Evolutionary conservation across 2,888 invertebrate species (phyloP), one percentile per base, ranked within the genome.

Genomic region (Argyresthia goedartella): DNA sequence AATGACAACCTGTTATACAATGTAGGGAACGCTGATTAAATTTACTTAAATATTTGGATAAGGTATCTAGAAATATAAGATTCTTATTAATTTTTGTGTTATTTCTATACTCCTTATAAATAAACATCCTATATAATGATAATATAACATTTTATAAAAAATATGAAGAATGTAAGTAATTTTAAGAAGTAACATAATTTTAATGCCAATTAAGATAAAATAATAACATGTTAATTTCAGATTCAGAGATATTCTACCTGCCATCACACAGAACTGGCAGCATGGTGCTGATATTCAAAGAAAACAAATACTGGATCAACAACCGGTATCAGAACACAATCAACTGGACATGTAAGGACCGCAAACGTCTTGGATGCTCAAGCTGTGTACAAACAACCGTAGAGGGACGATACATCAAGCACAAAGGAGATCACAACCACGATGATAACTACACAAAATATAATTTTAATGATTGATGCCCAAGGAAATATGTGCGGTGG

Each of bases 241-340:
- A 25, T 25, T 25, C 81, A 86, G 86, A 68, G 48, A 84, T 85
- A 56, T 86, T 80, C 63, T 86, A 85, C 59, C 71, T 86, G 1
- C 86, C 86, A 0, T 86, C 86, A 0, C 82, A 84, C 56, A 80
- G 86, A n/a, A 76, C 79, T 0, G 86, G 86, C 42, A 86, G 85
- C 57, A 86, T 85, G 84, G 85, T 86, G 41, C 65, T 86, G 51
- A 86, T 86, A 60, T 86, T 74, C 65, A 80, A 84, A 54, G 85
- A 86, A 59, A 86, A 86, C 66, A 86, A 86, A 59, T 86, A 79
- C 55, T 86, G 86, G 86, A 82, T 86, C 59, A 86, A 86, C 63
- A 86, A 86, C 52, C 69, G 85, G 9, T 86, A 86, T 52, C 85
- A 84, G 63, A 85, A 85, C 59, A 86, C 86, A 0, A 86, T 86